Evolutionary conservation across 2,113 vertebrate species (phyloP).

Genomic region (Nothoprocta perdicaria): DNA sequence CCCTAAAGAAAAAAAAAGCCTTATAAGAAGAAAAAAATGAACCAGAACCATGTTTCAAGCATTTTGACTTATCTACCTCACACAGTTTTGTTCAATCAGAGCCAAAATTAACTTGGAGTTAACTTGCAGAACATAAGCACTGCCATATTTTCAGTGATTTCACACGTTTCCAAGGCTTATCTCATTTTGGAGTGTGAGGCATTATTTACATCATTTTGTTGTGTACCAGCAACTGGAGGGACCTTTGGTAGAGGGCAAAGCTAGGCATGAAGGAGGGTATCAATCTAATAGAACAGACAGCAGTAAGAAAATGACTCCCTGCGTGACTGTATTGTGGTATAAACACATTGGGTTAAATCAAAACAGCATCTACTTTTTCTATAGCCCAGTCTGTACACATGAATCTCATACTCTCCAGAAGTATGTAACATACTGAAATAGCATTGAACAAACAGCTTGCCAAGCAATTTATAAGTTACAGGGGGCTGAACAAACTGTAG

Average conservation of each 20-base stretch:
- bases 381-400: not conserved
- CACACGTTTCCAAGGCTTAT: not conserved
- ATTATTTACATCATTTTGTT: not conserved
- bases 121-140: slow-evolving; percentile 19
- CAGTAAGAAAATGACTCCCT: fast-evolving
- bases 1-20: not conserved
- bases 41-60: no score
- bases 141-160: not conserved
- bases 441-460: not conserved
- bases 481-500: not conserved
- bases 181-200: not conserved
- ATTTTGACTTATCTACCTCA: not conserved
- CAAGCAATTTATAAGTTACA: not conserved
- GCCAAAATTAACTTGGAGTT: not conserved
- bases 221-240: not conserved
- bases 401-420: not conserved
- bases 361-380: not conserved
- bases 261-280: not conserved
- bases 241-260: not conserved
- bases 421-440: not conserved
- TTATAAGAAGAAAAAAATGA: not conserved
- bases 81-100: not conserved
- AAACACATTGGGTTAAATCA: not conserved
- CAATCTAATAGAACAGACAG: not conserved
- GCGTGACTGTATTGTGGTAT: fast-evolving